Evolutionary conservation across 2,888 invertebrate genomes (phyloP).

Genomic region (Liposcelis brunnea): DNA sequence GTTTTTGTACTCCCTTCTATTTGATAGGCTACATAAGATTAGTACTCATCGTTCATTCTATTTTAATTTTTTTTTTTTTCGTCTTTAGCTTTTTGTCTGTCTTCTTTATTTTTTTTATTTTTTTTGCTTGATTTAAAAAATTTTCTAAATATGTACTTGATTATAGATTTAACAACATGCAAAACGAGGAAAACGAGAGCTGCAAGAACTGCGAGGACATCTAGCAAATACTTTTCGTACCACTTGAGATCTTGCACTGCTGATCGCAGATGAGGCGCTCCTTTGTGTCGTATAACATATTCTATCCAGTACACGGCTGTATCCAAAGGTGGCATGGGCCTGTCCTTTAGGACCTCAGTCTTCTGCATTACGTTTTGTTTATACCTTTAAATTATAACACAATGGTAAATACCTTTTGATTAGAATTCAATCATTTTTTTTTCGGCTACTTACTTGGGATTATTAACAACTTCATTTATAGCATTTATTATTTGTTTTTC

Average conservation of each 20-base stretch:
- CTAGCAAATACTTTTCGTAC: conserved; percentile 23
- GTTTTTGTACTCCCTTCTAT: no score
- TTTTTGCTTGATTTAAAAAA: no score
- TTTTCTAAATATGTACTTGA: no score
- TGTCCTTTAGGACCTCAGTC: conserved; percentile 35
- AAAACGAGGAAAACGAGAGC: background rate
- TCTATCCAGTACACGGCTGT: conserved; percentile 47
- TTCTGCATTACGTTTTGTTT: conserved; percentile 31
- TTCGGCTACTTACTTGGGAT: conserved; percentile 24
- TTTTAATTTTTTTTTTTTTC: no score
- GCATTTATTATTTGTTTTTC: conserved; percentile 25
- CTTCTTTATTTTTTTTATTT: no score
- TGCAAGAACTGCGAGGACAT: conserved; percentile 12
- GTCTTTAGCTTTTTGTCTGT: no score
- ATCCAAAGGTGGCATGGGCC: conserved; percentile 38
- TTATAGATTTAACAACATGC: no score
- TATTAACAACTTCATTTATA: conserved; percentile 26
- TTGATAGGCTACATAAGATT: no score
- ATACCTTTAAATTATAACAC: conserved; percentile 31
- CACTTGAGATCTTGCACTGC: conserved; percentile 31
- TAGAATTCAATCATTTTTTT: conserved; percentile 3
- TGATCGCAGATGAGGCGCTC: conserved; percentile 34
- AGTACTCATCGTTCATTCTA: no score
- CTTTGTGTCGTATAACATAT: conserved; percentile 39
- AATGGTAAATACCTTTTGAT: conserved; percentile 18